These are phyloP conservation scores for Myotis brandtii DNA, from an alignment of 2,113 vertebrate species.

Conservation along the genomic window DNA sequence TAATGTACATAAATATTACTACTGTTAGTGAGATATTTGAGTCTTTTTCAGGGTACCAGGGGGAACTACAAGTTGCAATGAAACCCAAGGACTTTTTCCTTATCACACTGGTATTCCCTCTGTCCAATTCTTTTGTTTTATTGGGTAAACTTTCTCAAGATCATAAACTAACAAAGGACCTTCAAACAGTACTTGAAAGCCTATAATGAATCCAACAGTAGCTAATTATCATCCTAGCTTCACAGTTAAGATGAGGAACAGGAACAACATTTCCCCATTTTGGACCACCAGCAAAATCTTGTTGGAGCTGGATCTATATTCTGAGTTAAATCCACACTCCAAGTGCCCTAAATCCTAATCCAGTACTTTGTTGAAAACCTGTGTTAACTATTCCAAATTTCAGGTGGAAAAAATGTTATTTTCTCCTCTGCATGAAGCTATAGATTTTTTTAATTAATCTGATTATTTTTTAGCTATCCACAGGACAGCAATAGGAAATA, in stretches of 20 bases:
- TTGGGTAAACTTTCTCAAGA: not conserved
- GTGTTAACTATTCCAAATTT: not conserved
- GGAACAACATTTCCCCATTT: not conserved
- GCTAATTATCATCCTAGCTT: not conserved
- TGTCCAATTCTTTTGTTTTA: not conserved
- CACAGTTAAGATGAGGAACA: not conserved
- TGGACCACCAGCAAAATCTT: not conserved
- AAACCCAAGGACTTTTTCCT: not conserved
- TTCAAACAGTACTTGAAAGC: slow-evolving; percentile 1
- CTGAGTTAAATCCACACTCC: not conserved
- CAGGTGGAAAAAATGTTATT: not conserved
- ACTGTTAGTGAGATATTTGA: not conserved
- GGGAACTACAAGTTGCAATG: not conserved
- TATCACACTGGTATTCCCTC: not conserved
- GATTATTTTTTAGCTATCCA: slow-evolving; percentile 28
- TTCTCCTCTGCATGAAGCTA: not conserved
- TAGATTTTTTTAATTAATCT: slow-evolving; percentile 46
- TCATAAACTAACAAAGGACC: not conserved
- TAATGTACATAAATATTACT: not conserved
- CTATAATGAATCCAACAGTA: not conserved
- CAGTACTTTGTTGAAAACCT: not conserved
- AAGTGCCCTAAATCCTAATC: not conserved
- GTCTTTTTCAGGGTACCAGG: not conserved
- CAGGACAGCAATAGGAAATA: not conserved
- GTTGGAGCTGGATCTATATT: not conserved